phyloP scores from a whole-genome alignment of 2,888 invertebrate species.

The Agrilus cyanescens region DNA sequence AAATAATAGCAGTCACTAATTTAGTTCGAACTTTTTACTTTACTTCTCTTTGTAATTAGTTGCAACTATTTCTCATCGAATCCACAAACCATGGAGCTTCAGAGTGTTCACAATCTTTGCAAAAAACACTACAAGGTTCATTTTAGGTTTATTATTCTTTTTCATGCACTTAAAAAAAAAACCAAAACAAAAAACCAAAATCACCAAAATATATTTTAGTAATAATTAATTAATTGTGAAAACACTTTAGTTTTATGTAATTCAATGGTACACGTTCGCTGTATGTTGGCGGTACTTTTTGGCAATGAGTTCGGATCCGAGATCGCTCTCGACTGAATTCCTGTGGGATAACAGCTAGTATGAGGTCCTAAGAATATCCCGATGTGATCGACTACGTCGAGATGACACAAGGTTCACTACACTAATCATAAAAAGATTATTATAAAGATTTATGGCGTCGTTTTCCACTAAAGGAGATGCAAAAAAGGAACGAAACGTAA shows the following conservation, averaged over 20 bases:
- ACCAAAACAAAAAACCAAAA: no score
- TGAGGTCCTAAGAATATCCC: constrained; percentile 15
- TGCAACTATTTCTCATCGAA: neutral
- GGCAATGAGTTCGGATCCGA: no score
- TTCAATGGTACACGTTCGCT: neutral
- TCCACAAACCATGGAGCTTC: constrained; percentile 6
- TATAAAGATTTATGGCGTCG: no score
- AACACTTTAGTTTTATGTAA: no score
- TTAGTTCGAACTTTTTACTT: no score
- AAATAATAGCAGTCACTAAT: no score
- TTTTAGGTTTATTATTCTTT: neutral
- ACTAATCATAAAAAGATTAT: constrained; percentile 7
- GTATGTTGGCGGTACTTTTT: constrained; percentile 3
- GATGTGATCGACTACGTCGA: constrained; percentile 11
- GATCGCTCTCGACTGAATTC: constrained; percentile 11
- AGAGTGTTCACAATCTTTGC: neutral
- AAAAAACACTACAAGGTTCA: neutral
- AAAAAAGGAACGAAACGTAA: no score
- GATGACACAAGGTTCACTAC: constrained; percentile 11
- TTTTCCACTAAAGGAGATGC: no score
- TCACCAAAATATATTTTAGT: no score
- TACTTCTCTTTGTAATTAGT: neutral
- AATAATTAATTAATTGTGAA: no score
- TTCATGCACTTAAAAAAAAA: no score
- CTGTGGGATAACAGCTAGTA: constrained; percentile 10